These are phyloP conservation scores for Campaea margaritaria DNA, from an alignment of 2,888 invertebrate genomes.

Conservation along the genomic window DNA sequence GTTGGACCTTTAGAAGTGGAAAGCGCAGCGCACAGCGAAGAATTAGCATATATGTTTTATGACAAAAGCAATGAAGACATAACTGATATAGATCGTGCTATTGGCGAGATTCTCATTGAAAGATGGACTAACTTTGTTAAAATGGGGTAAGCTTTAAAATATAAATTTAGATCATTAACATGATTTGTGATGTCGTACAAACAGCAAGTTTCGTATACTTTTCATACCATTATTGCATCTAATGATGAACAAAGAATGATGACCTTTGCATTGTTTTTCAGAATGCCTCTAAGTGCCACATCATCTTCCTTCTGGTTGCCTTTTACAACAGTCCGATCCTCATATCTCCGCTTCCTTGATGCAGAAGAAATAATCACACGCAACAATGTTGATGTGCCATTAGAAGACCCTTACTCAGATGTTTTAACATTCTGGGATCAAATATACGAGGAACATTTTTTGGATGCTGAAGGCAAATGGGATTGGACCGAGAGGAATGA, in stretches of 20 bases:
- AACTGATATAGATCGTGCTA: slow-evolving; percentile 51
- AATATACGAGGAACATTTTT: slow-evolving; percentile 64
- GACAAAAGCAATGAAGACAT: slow-evolving; percentile 39
- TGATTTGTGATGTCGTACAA: too few relatives aligned
- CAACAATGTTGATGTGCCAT: slow-evolving; percentile 52
- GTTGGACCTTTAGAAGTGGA: slow-evolving; percentile 58
- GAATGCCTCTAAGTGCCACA: slow-evolving; percentile 60
- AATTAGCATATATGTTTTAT: slow-evolving; percentile 70
- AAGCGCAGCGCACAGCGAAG: slow-evolving; percentile 71
- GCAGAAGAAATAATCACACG: slow-evolving; percentile 50
- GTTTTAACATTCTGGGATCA: slow-evolving; percentile 66
- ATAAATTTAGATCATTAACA: background rate
- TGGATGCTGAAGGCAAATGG: slow-evolving; percentile 68
- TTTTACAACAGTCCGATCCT: slow-evolving; percentile 47
- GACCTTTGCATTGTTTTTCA: slow-evolving; percentile 48
- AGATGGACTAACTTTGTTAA: slow-evolving; percentile 78
- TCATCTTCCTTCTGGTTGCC: slow-evolving; percentile 64
- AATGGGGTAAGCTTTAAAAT: slow-evolving; percentile 60
- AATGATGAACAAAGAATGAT: background rate
- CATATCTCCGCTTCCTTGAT: slow-evolving; percentile 60
- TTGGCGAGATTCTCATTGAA: slow-evolving; percentile 67
- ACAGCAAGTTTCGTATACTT: too few relatives aligned
- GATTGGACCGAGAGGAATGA: slow-evolving; percentile 50
- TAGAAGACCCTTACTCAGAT: slow-evolving; percentile 58
- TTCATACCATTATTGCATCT: background rate